Base-by-base conservation (phyloP, 2,113 vertebrate genomes). In the Merops nubicus region DNA sequence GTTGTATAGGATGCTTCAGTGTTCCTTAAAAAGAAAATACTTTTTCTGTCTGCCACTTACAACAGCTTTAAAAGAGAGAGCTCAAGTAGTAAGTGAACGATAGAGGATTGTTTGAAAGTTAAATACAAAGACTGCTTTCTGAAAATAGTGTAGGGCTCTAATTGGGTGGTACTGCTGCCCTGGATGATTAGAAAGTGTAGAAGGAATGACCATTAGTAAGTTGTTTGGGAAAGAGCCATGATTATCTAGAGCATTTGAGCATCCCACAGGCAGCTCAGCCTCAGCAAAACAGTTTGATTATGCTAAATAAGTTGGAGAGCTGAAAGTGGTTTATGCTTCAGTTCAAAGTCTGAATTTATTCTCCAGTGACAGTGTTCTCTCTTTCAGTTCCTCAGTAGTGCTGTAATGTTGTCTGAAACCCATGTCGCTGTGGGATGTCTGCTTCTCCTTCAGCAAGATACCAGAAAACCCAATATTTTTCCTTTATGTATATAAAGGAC, bases 351-450 rank as follows among this genome's bases (percentile, higher is more conserved):
- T 92, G 45, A 70, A 54, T 93, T 90, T 92, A 42, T 83, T 93
- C 67, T 88, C 28, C 31, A 85, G 45, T 80, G 75, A 18, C 29
- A 72, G 19, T 33, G 15, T 65, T 82, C 48, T 88, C 34, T 67
- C 53, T 60, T 48, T 54, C 63, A 88, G 65, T 74, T 83, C n/a
- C 60, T 76, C n/a, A 36, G 16, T n/a, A 85, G 17, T 92, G 26
- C 54, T 88, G 57, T 91, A 83, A 83, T 93, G 88, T 94, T 83
- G 75, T 92, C 50, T 92, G 82, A 93, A 93, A 92, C 42, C 19
- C 40, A 57, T n/a, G 43, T 77, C 57, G 56, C 29, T 64, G 43
- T 79, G 57, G 56, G 74, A 72, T 95, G n/a, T 78, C 69, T 78
- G 45, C 76, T 81, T 28, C 45, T 81, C 19, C 69, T 96, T 90